phyloP scores from a whole-genome alignment of 1,140 invertebrate genomes.

The Lutraria rhynchaena region DNA sequence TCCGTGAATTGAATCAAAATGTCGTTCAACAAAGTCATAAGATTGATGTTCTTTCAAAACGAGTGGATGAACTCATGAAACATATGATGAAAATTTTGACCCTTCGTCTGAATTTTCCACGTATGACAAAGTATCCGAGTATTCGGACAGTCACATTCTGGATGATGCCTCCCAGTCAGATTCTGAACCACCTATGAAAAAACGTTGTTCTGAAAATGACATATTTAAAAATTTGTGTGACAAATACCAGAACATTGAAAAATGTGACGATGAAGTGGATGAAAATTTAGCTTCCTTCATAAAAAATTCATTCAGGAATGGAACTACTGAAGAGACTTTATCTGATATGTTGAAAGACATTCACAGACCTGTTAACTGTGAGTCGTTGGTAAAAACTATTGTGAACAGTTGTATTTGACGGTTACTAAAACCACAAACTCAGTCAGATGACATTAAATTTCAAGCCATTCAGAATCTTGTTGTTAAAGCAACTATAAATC shows the following conservation, averaged over 20 bases:
- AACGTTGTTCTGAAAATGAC: not conserved
- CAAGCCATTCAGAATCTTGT: not conserved
- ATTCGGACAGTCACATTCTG: not conserved
- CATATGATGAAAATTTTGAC: not conserved
- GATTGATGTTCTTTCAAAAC: no score
- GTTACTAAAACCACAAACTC: slow-evolving; percentile 7
- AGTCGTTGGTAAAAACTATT: slow-evolving; percentile 11
- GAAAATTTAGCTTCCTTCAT: slow-evolving; percentile 10
- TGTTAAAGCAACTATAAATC: slow-evolving; percentile 13
- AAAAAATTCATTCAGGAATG: not conserved
- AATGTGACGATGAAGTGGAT: slow-evolving; percentile 1
- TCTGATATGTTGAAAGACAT: slow-evolving; percentile 8
- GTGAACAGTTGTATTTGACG: not conserved
- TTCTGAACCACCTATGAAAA: slow-evolving; percentile 6
- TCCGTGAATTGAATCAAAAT: no score
- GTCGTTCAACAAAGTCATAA: no score
- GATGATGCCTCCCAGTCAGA: not conserved
- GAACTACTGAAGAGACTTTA: not conserved
- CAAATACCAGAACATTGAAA: slow-evolving; percentile 4
- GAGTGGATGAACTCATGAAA: not conserved
- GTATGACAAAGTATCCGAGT: no score
- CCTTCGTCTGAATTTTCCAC: not conserved
- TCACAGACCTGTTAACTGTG: slow-evolving; percentile 14
- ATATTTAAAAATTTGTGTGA: slow-evolving; percentile 2
- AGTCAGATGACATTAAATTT: slow-evolving; percentile 2